Evolutionary conservation across 2,888 invertebrate genomes (phyloP), one percentile per base, ranked within the genome.

Genomic region (Chrysolina americana): DNA sequence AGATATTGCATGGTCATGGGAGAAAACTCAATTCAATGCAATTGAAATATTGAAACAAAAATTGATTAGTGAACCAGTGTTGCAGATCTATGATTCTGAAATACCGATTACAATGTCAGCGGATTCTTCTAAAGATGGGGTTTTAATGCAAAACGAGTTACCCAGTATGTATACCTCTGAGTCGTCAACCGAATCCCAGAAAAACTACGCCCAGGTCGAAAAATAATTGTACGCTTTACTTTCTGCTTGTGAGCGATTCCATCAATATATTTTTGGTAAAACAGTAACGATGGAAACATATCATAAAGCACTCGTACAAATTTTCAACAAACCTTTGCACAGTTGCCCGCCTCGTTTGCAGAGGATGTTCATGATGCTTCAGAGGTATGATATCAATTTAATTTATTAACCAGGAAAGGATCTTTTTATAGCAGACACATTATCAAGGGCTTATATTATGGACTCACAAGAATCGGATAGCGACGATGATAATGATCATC

Each of bases 161-260:
- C n/a, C n/a, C n/a, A n/a, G n/a, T n/a, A n/a, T n/a, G n/a, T n/a
- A n/a, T 53, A 19, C 19, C 4, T 53, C 19, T 6, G 19, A 53
- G 19, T 53, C 53, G 5, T 53, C 19, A 5, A 53, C 53, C 6
- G 11, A 19, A 9, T 6, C 53, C 11, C 53, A 53, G n/a, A 19
- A 53, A 53, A 53, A 53, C 19, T 53, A 53, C 11, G 53, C 53
- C 8, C 53, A 19, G 11, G 19, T 53, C 19, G 53, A 53, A 53
- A 53, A 53, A 53, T 5, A 53, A 53, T 19, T 53, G 19, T 53
- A 53, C 47, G 79, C 80, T 0, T 76, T 85, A 41, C 66, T 80
- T 41, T 83, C 80, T 71, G 81, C 79, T 11, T 78, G 85, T 13
- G 79, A 76, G n/a, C n/a, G n/a, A n/a, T n/a, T n/a, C n/a, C n/a